Evolutionary conservation across 2,797 vertebrate genomes (phyloP).

Genomic region (Helarctos malayanus): DNA sequence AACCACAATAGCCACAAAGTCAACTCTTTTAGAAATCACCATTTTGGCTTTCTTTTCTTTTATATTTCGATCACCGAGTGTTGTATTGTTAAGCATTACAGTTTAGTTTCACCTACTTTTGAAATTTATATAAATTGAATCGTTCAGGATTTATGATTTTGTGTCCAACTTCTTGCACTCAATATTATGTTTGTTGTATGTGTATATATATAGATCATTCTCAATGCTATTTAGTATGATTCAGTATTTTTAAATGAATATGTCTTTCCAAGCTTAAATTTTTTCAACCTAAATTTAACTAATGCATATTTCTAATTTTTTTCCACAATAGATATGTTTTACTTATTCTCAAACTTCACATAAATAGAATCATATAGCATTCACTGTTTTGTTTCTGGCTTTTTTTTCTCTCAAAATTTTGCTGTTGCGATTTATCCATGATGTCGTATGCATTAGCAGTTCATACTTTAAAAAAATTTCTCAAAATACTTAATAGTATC

Average conservation of each 20-base stretch:
- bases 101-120: slow-evolving; percentile 5
- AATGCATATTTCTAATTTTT: background rate
- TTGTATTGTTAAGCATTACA: background rate
- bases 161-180: background rate
- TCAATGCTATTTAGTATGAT: background rate
- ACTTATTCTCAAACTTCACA: background rate
- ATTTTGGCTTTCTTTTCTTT: slow-evolving; percentile 41
- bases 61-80: background rate
- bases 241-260: slow-evolving; percentile 45
- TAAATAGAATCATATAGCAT: background rate
- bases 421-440: background rate
- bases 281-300: background rate
- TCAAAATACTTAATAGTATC: background rate
- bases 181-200: background rate
- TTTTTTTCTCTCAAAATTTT: slow-evolving; percentile 4
- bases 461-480: background rate
- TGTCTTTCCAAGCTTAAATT: background rate
- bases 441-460: background rate
- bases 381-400: background rate
- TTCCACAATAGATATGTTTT: background rate
- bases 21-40: background rate
- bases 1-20: background rate
- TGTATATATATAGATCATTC: background rate
- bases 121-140: slow-evolving; percentile 1
- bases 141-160: background rate